Evolutionary conservation across 2,888 invertebrate genomes (phyloP).

Genomic region (Dasysyrphus tricinctus): DNA sequence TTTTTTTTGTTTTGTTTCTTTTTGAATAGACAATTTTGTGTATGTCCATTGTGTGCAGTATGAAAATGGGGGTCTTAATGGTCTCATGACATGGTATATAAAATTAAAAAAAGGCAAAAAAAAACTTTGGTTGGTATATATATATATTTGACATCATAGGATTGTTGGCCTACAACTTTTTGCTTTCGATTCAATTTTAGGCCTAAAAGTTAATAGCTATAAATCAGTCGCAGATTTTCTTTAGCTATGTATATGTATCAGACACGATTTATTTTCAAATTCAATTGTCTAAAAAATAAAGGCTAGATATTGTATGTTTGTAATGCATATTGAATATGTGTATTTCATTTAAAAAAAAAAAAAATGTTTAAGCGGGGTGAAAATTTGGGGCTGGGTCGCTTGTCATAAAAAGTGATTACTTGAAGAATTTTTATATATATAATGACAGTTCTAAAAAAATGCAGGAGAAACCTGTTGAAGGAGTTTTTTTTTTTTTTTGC

Average conservation of each 20-base stretch:
- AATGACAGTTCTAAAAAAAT: slow-evolving; percentile 32
- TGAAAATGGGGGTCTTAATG: slow-evolving; percentile 57
- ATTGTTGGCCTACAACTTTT: slow-evolving; percentile 58
- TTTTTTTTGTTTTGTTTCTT: slow-evolving; percentile 49
- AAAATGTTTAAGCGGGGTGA: not conserved
- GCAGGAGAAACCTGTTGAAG: slow-evolving; percentile 31
- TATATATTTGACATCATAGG: slow-evolving; percentile 36
- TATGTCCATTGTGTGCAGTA: slow-evolving; percentile 49
- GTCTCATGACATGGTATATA: slow-evolving; percentile 53
- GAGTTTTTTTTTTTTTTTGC: not conserved
- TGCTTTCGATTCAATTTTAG: slow-evolving; percentile 40
- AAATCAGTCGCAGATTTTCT: slow-evolving; percentile 46
- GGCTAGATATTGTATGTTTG: not conserved
- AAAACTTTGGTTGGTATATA: not conserved
- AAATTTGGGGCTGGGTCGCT: slow-evolving; percentile 57
- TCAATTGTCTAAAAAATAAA: slow-evolving; percentile 26
- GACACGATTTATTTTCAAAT: slow-evolving; percentile 15
- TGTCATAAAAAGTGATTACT: slow-evolving; percentile 57
- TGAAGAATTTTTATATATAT: slow-evolving; percentile 52
- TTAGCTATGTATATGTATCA: not conserved
- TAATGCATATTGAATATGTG: too few relatives aligned
- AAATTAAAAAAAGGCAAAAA: slow-evolving; percentile 1
- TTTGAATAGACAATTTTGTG: slow-evolving; percentile 46
- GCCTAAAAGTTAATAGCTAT: slow-evolving; percentile 52
- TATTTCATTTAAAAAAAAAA: too few relatives aligned